A percentile compares a stretch with the other conserved stretches of the same genome.
Conservation (phyloP, 2,797 vertebrate species). For the Oreonectes daqikongensis region DNA sequence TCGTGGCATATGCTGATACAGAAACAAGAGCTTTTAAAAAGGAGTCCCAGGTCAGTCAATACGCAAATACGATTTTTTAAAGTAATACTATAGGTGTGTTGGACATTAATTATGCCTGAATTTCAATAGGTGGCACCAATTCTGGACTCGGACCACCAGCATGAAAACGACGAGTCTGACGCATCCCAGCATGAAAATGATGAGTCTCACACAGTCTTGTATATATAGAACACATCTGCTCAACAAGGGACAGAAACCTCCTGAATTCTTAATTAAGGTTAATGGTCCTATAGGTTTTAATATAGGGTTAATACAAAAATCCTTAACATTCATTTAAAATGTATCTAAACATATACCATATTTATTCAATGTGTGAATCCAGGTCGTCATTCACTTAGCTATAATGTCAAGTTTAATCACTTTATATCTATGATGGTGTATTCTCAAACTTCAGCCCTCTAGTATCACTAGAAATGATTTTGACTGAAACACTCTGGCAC, state of each 20-base stretch:
- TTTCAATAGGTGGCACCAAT: constrained; percentile 21
- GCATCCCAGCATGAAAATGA: background rate
- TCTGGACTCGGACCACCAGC: background rate
- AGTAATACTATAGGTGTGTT: background rate
- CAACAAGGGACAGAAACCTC: no score
- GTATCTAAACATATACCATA: background rate
- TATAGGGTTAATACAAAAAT: background rate
- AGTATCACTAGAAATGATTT: no score
- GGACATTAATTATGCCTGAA: background rate
- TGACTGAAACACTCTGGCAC: no score
- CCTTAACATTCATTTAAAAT: background rate
- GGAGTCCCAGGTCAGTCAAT: constrained; percentile 10
- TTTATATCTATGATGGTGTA: no score
- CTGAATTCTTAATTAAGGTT: background rate
- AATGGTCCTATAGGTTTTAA: no score
- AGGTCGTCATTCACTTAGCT: no score
- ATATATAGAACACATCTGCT: constrained; percentile 9
- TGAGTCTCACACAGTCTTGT: background rate
- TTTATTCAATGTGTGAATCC: background rate
- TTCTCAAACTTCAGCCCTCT: no score
- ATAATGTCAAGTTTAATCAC: no score
- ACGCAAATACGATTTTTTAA: background rate
- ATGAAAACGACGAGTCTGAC: background rate
- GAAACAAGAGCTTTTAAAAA: constrained; percentile 38
- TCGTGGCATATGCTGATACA: constrained; percentile 53